phyloP scores from a whole-genome alignment of 2,888 invertebrate species.

The Luperina testacea region DNA sequence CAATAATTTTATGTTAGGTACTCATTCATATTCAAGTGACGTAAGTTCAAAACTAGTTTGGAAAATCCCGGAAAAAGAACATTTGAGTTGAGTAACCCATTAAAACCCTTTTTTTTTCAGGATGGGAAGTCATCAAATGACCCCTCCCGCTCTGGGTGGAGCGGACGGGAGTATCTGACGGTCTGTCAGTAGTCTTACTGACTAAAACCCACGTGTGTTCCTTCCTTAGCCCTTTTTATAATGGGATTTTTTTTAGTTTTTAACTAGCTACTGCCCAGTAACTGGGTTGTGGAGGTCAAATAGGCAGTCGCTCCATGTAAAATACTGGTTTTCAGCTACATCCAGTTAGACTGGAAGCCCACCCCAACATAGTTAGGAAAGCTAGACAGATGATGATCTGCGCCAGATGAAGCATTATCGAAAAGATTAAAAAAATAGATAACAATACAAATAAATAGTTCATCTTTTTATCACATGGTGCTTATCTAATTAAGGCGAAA shows the following conservation, averaged over 20 bases:
- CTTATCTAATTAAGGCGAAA: slow-evolving; percentile 53
- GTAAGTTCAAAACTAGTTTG: not conserved
- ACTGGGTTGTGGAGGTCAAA: too few relatives aligned
- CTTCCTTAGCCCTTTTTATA: too few relatives aligned
- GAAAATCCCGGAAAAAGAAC: not conserved
- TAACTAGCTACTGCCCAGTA: too few relatives aligned
- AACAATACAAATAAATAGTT: not conserved
- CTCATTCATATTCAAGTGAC: not conserved
- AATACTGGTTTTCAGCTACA: not conserved
- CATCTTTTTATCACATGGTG: slow-evolving; percentile 5
- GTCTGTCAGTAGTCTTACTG: too few relatives aligned
- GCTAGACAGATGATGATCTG: not conserved
- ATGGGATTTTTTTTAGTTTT: too few relatives aligned
- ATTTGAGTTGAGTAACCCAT: not conserved
- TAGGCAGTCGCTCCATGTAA: not conserved
- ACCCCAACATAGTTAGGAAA: not conserved
- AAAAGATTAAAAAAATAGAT: slow-evolving; percentile 2
- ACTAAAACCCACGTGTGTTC: too few relatives aligned
- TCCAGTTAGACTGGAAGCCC: not conserved
- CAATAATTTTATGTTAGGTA: not conserved
- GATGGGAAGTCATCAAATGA: too few relatives aligned
- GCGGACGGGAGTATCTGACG: too few relatives aligned
- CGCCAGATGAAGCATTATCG: not conserved
- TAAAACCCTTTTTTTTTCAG: too few relatives aligned
- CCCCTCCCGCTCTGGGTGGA: too few relatives aligned